Evolutionary conservation across 2,888 invertebrate genomes (phyloP), one percentile per base, ranked within the genome.

Genomic region (Stenchaetothrips biformis): DNA sequence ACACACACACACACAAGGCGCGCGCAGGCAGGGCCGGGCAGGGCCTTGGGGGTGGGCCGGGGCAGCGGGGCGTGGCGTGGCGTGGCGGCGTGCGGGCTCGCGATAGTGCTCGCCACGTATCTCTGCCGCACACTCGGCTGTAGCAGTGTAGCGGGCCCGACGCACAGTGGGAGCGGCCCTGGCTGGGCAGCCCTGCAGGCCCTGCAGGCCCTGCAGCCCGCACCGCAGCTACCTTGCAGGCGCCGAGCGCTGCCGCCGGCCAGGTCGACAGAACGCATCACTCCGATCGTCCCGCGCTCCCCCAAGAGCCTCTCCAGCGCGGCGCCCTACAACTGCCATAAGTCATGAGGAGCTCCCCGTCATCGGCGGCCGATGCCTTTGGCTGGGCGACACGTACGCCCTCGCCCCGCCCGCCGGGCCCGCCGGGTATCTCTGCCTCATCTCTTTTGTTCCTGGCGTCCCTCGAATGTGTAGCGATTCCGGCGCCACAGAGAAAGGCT

Each of bases 71-170:
- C 37, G 37, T 37, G 37, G 37, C 37, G 37, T 37, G 37, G 37
- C 37, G 37, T 37, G 67, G 67, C 67, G 67, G 67, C 67, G 67
- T 74, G 67, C 67, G 67, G 67, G 67, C 25, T 21, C 25, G 67
- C 67, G 67, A 74, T 74, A 74, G 67, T 74, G 67, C 67, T 11
- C 67, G 67, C 67, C 67, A 25, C 67, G 67, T 74, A 74, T 74
- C 67, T 25, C 67, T 8, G 67, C 21, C 21, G 67, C 67, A 74
- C 67, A 74, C 67, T 74, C 67, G 67, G 67, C 67, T 21, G 37
- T 37, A 37, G 37, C 37, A 37, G 37, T 37, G 37, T 37, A 37
- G 37, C 37, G 37, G 37, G 37, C 37, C 37, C 37, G 37, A 4
- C 37, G 37, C 2, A 37, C 37, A 4, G 37, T 4, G 37, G 37